phyloP scores from a whole-genome alignment of 2,113 vertebrate species.

The Malurus melanocephalus region DNA sequence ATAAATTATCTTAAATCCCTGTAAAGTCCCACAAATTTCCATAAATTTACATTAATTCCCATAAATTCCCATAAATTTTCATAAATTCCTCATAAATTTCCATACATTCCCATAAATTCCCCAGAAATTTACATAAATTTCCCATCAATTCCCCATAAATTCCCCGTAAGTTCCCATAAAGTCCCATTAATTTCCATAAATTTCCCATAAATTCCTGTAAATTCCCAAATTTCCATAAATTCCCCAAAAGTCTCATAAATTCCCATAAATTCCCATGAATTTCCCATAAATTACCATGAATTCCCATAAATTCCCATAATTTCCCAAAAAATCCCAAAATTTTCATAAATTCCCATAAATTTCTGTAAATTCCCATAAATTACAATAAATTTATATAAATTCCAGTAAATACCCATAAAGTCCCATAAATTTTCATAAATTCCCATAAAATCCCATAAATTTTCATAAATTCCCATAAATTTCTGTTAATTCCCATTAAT shows the following conservation, averaged over 20 bases:
- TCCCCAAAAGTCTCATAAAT: fast-evolving
- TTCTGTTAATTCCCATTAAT: no score
- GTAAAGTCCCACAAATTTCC: no score
- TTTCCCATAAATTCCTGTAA: neutral
- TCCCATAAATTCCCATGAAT: fast-evolving
- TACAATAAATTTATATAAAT: no score
- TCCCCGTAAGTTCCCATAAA: no score
- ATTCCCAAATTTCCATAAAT: neutral
- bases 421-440: neutral
- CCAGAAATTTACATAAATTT: no score
- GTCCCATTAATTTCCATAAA: fast-evolving
- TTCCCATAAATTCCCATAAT: fast-evolving
- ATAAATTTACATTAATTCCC: no score
- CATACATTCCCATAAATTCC: fast-evolving
- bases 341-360: fast-evolving
- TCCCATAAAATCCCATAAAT: fast-evolving
- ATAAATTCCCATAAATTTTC: no score
- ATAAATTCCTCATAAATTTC: neutral
- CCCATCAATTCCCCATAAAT: fast-evolving
- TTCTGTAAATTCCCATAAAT: neutral
- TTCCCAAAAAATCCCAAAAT: neutral
- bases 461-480: no score
- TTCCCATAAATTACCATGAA: neutral
- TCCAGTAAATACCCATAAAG: fast-evolving
- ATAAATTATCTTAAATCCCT: neutral